Base-by-base conservation (phyloP, 2,888 invertebrate species). In the Torymus texanus region DNA sequence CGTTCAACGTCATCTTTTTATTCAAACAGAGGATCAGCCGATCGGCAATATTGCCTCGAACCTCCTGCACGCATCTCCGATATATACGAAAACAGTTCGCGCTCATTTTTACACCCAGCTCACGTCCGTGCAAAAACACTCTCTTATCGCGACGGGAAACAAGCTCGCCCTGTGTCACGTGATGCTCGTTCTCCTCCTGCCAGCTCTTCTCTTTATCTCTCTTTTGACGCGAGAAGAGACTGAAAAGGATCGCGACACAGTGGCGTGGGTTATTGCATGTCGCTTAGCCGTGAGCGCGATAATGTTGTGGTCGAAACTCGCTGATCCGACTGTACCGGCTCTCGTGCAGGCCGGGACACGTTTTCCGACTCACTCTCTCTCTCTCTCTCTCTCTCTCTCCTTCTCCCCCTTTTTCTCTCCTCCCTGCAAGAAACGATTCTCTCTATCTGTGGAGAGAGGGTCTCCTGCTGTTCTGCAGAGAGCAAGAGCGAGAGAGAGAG, bases 261-360 rank as follows among this genome's bases (percentile, higher is more conserved):
- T 67, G 67, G 41, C 50, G 68, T 56, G 21, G 13, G 58, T 50
- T 70, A 18, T 56, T 59, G 2, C 59, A 56, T 68, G 56, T 68
- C 67, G 67, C 67, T 14, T 68, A 16, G 67, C 53, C 41, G 41
- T 8, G 41, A 41, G 65, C 41, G 59, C 58, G 74, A 78, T 80
- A 80, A 87, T 88, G 88, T 88, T 88, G 87, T 88, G 88, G 84
- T 88, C 84, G 82, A 85, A 87, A 88, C 83, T 88, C 79, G 83
- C 86, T 82, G 83, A 78, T 75, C 67, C 10, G 89, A 88, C 85
- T 90, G 89, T 89, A 89, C 89, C 85, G 82, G 86, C 84, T 88
- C 72, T 88, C 72, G 53, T 67, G 75, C 81, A 81, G 71, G 87
- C 87, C 86, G 84, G 84, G 88, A 88, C 89, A 88, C 88, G 88